Conservation (phyloP, 2,888 invertebrate genomes). For the Unio pictorum region DNA sequence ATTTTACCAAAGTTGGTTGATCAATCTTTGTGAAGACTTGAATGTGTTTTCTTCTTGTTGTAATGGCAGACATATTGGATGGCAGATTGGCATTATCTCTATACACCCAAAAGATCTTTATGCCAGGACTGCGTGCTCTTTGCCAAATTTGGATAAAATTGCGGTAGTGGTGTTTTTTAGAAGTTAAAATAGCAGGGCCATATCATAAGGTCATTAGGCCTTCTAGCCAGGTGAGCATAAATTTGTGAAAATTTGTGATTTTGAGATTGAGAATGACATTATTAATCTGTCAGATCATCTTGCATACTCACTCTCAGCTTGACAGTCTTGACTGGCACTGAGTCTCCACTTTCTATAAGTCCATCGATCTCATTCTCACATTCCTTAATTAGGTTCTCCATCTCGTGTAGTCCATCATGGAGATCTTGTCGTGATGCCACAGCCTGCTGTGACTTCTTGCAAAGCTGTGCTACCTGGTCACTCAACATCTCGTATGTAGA, state of each 20-base stretch:
- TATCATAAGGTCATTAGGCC: no score
- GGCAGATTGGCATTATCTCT: no score
- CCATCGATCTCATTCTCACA: conserved; percentile 52
- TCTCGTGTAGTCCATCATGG: conserved; percentile 75
- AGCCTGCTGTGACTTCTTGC: conserved; percentile 79
- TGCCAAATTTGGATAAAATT: no score
- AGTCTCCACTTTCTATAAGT: conserved; percentile 42
- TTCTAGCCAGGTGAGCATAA: background rate
- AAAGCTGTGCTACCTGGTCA: conserved; percentile 84
- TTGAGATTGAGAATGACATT: background rate
- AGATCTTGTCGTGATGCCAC: conserved; percentile 89
- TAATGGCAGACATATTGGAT: no score
- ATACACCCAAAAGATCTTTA: no score
- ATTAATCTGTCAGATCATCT: background rate
- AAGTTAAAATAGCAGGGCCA: no score
- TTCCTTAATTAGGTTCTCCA: conserved; percentile 46
- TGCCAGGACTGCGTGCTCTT: no score
- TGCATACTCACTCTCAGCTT: conserved; percentile 55
- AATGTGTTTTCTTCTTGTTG: no score
- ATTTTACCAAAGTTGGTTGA: no score
- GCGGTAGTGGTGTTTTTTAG: no score
- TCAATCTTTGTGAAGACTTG: no score
- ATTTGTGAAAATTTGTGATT: background rate
- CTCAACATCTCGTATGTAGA: conserved; percentile 89
- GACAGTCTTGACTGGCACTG: conserved; percentile 53